Evolutionary conservation across 2,113 vertebrate species (phyloP), one percentile per base, ranked within the genome.

Genomic region (Zapus hudsonius): DNA sequence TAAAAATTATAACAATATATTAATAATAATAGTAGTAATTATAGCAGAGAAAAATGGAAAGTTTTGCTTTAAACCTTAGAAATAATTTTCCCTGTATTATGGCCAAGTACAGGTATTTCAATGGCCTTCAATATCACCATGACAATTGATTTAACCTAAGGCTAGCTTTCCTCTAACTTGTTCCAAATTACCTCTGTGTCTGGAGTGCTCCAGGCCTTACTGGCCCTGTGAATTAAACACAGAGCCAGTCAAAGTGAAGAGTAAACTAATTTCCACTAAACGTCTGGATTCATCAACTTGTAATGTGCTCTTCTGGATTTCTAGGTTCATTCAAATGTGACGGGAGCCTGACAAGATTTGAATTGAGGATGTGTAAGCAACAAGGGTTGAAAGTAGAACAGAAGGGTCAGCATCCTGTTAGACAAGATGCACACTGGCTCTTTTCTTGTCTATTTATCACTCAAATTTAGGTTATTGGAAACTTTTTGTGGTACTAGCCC

Each of bases 231-330:
- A 95, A 89, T 87, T 95, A 87, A 85, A 92, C 25, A 90, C 33
- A 61, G 22, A 91, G 75, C 78, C 75, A 55, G 40, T 81, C 66
- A 94, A 55, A 92, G 52, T 10, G 0, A 86, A 81, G 81, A 96
- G 87, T 76, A 88, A 94, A 95, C 87, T 87, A 81, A 92, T 94
- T 95, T 74, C 52, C 63, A 78, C 69, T 85, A 92, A 92, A 95
- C 1, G 22, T 79, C 90, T 59, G 67, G 38, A 80, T 72, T 94
- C 92, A 91, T 89, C 73, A 92, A 87, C 73, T 78, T 89, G 59
- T 20, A 84, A 76, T 82, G 57, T 85, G 57, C 76, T 93, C 47
- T 92, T 89, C 38, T 72, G 74, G 64, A 94, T 86, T 84, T 96
- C 82, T 70, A 10, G 33, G 40, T 85, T 89, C 73, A 94, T 73